A percentile compares a stretch with the other conserved stretches of the same genome.
phyloP scores from a whole-genome alignment of 2,113 vertebrate genomes.

The Nibea coibor region DNA sequence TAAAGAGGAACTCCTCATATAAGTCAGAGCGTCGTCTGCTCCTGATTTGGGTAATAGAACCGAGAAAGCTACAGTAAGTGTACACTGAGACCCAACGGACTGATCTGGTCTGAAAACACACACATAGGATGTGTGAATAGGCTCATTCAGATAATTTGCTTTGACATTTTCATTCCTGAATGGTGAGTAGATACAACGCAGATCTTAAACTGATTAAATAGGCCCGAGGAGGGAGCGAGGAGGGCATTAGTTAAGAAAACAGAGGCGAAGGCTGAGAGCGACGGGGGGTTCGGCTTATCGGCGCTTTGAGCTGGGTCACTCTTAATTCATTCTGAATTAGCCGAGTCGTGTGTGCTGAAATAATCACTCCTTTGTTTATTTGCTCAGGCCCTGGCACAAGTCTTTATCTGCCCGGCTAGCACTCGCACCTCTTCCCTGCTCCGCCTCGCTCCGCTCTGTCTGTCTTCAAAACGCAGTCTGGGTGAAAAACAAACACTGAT shows the following conservation, averaged over 20 bases:
- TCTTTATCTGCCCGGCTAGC: conserved; percentile 65
- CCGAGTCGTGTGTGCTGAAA: conserved; percentile 71
- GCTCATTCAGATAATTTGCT: conserved; percentile 75
- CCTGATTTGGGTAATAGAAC: conserved; percentile 22
- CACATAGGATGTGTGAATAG: conserved; percentile 67
- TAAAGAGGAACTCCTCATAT: background rate
- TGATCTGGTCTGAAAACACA: conserved; percentile 50
- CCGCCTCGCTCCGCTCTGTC: conserved; percentile 7
- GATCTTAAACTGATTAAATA: conserved; percentile 77
- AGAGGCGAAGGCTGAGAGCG: conserved; percentile 62
- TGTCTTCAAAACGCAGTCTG: conserved; percentile 19
- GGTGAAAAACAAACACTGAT: conserved; percentile 49
- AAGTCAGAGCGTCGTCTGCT: background rate
- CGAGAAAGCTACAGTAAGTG: conserved; percentile 38
- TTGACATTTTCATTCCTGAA: conserved; percentile 77
- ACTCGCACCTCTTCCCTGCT: conserved; percentile 19
- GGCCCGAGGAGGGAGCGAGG: conserved; percentile 44
- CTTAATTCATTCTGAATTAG: conserved; percentile 78
- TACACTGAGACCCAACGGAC: conserved; percentile 24
- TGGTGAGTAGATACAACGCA: conserved; percentile 58
- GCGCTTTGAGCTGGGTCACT: conserved; percentile 54
- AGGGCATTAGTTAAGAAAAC: conserved; percentile 83
- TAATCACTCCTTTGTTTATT: conserved; percentile 81
- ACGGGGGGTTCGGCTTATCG: conserved; percentile 71
- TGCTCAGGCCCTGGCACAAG: conserved; percentile 65